Evolutionary conservation across 2,113 vertebrate genomes (phyloP).

Genomic region (Phalacrocorax pelagicus): DNA sequence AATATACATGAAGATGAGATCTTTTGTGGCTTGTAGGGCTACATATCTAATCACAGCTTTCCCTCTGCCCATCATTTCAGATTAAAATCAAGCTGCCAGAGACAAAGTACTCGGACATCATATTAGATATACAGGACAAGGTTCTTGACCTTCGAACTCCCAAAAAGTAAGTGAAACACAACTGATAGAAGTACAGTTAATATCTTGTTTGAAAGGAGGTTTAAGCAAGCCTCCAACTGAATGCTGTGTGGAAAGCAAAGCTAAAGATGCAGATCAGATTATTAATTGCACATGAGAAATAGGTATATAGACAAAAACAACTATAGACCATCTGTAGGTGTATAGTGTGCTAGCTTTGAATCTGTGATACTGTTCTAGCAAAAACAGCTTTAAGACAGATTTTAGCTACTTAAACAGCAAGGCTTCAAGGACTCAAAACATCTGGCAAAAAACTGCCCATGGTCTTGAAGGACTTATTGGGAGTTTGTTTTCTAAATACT

Average conservation of each 20-base stretch:
- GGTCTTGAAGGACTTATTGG: not conserved
- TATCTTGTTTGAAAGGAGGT: not conserved
- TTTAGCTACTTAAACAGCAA: not conserved
- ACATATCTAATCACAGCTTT: not conserved
- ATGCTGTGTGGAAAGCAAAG: not conserved
- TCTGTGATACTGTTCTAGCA: not conserved
- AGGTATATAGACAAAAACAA: not conserved
- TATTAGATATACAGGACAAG: constrained; percentile 85
- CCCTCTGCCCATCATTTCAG: constrained; percentile 72
- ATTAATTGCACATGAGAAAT: not conserved
- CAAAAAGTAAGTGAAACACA: constrained; percentile 82
- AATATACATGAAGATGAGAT: not conserved
- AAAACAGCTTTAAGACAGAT: not conserved
- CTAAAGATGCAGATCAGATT: not conserved
- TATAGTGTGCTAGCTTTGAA: not conserved
- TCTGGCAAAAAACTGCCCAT: not conserved
- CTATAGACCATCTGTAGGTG: not conserved
- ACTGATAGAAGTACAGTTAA: not conserved
- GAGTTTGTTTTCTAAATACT: not conserved
- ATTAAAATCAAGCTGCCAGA: constrained; percentile 90
- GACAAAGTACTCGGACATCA: constrained; percentile 83
- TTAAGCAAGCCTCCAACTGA: not conserved
- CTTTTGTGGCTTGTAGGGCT: not conserved
- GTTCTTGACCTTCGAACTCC: constrained; percentile 89
- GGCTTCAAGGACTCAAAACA: not conserved